Percentiles rank a stretch among this genome's conserved stretches.
Evolutionary conservation across 1,140 invertebrate genomes (phyloP).

Genomic region (Eurosta solidaginis): DNA sequence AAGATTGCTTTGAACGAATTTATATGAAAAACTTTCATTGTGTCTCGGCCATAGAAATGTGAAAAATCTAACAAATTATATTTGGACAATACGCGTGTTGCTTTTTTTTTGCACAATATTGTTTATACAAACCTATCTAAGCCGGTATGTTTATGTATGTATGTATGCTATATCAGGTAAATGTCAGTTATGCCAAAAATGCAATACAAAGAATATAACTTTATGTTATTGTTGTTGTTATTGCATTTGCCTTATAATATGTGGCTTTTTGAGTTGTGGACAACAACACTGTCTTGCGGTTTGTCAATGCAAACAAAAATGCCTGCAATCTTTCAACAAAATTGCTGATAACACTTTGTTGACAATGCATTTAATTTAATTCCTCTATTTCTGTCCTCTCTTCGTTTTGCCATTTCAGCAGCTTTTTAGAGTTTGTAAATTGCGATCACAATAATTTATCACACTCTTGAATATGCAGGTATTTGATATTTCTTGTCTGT

Average conservation of each 20-base stretch:
- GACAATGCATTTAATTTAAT: slow-evolving; percentile 15
- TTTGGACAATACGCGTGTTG: too few species aligned
- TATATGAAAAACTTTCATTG: too few species aligned
- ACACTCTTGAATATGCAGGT: too few species aligned
- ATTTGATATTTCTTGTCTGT: too few species aligned
- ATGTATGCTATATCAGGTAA: background rate
- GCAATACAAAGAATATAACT: background rate
- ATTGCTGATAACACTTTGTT: slow-evolving; percentile 26
- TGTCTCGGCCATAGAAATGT: too few species aligned
- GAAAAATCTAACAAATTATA: too few species aligned
- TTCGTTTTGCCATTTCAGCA: background rate
- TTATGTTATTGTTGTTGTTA: background rate
- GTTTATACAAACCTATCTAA: too few species aligned
- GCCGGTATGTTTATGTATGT: too few species aligned
- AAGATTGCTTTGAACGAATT: too few species aligned
- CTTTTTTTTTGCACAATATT: too few species aligned
- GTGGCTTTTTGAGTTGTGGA: slow-evolving; percentile 3
- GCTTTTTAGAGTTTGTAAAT: background rate
- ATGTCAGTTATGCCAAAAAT: background rate
- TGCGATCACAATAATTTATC: too few species aligned
- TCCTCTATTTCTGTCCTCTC: background rate
- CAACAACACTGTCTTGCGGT: background rate
- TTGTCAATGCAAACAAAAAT: slow-evolving; percentile 6
- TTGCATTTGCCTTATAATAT: background rate
- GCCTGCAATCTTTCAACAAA: slow-evolving; percentile 2